A percentile compares a stretch with the other conserved stretches of the same genome.
These are phyloP conservation scores for Monochamus alternatus DNA, from an alignment of 2,888 invertebrate genomes.

Conservation along the genomic window DNA sequence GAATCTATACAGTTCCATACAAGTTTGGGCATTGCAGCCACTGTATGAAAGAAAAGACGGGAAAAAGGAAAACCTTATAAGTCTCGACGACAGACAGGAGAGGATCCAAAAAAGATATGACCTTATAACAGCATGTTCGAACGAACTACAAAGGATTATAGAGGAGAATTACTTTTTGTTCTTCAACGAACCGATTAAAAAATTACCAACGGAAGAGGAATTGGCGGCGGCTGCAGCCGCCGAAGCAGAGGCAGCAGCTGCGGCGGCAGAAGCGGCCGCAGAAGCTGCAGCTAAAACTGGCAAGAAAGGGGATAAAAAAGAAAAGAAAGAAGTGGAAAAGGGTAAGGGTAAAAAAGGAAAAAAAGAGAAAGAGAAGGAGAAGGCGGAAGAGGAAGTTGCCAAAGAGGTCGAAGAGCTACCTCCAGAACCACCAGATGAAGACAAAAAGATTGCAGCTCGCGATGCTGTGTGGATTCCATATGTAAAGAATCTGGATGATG, in stretches of 20 bases:
- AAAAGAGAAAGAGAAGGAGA: conserved; percentile 47
- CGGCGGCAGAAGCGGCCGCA: conserved; percentile 62
- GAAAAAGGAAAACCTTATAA: conserved; percentile 74
- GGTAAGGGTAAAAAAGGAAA: conserved; percentile 37
- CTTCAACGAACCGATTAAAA: conserved; percentile 73
- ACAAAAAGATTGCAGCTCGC: conserved; percentile 60
- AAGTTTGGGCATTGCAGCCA: conserved; percentile 82
- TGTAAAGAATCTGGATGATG: conserved; percentile 55
- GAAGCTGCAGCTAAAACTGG: conserved; percentile 40
- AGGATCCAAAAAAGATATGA: conserved; percentile 74
- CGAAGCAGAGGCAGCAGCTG: conserved; percentile 57
- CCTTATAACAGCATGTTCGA: conserved; percentile 72
- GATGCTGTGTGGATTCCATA: conserved; percentile 64
- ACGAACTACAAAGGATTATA: conserved; percentile 75
- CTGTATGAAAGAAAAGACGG: conserved; percentile 83
- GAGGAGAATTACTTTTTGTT: conserved; percentile 80
- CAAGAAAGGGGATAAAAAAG: conserved; percentile 44
- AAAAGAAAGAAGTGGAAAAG: conserved; percentile 41
- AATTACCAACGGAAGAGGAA: conserved; percentile 68
- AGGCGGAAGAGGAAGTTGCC: conserved; percentile 56
- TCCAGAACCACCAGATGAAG: conserved; percentile 69
- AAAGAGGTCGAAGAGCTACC: conserved; percentile 66
- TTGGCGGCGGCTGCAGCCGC: conserved; percentile 56
- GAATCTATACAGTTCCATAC: conserved; percentile 74
- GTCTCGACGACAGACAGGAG: conserved; percentile 74